Base-by-base conservation (phyloP, 2,888 invertebrate genomes). In the Penaeus monodon region DNA sequence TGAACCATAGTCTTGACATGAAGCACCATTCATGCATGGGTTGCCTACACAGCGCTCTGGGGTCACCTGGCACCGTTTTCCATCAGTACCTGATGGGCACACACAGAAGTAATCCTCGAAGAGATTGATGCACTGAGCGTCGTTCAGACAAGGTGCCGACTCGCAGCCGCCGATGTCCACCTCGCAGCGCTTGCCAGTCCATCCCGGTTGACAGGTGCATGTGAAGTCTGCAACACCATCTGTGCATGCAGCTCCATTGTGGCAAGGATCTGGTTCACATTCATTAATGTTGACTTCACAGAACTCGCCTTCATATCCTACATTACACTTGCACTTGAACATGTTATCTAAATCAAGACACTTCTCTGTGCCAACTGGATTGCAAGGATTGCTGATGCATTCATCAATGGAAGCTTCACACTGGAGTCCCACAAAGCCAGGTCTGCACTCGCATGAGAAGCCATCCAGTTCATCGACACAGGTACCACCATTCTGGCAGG, bases 1-100 rank as follows among this genome's bases (percentile, higher is more conserved):
- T 0, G 97, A 98, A 12, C 98, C 98, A 91, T 97, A 98, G 92
- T 98, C 98, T 93, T 97, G 97, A 91, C 98, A 99, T 92, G 96
- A 96, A 83, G 98, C 98, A 77, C 96, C 97, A 91, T 99, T 98
- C 97, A 98, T 98, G 92, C 98, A 99, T 8, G 97, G 97, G 91
- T 96, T 96, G 49, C 97, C 97, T 88, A 97, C 96, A 92, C 97
- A 97, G 90, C 98, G 95, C 93, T 98, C 98, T 6, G 98, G 98
- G 0, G 98, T 98, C 0, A 97, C 97, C 93, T 98, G 98, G 92
- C 99, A 99, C 92, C 98, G 96, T 93, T 98, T 98, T 20, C 98
- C 99, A 91, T 98, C 98, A 0, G 98, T 98, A 91, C 98, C 98
- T 90, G 97, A 97, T 77, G 97, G 97, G 91, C 98, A 98, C 17